Base-by-base conservation (phyloP, 2,113 vertebrate genomes). In the Rhinoptilus africanus region DNA sequence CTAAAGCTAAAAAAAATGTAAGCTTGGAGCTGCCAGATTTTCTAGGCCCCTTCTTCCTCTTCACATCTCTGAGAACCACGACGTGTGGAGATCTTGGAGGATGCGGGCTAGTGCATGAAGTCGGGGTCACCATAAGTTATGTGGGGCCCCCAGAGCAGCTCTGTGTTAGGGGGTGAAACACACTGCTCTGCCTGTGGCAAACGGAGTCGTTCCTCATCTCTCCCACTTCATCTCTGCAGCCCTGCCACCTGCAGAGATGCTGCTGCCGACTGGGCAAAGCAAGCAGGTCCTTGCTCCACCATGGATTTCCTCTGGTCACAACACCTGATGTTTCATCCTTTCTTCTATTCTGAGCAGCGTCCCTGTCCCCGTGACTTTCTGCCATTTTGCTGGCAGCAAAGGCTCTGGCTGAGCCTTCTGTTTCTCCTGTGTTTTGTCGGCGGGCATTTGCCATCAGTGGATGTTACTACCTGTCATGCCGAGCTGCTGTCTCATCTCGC, bases 91-190 rank as follows among this genome's bases (percentile, higher is more conserved):
- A 12, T 75, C 47, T 89, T 34, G 48, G 56, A 81, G 37, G 39
- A 53, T 54, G 14, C 9, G 14, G 47, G 27, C 14, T 53, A 37
- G 32, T 68, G 23, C 10, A 5, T 23, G 16, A 89, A 6, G 17
- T 74, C 4, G 1, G 39, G 60, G 57, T 85, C 34, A 16, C 37
- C 62, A 10, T 4, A 7, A 37, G 22, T 22, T 28, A 45, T 0
- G 1, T 0, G 1, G 10, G 30, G 9, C 6, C n/a, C 48, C 15
- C 57, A 76, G 2, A 39, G 18, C 24, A 64, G 32, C 35, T 79
- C 35, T 56, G 16, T 4, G 2, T 6, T n/a, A 45, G 2, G 8
- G 20, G 19, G 20, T 4, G 15, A 53, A 57, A 39, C 1, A 2
- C n/a, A 71, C 8, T 14, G 4, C 45, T 80, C 34, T 28, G 22